Base-by-base conservation (phyloP, 2,797 vertebrate species). In the Falco novaeseelandiae region DNA sequence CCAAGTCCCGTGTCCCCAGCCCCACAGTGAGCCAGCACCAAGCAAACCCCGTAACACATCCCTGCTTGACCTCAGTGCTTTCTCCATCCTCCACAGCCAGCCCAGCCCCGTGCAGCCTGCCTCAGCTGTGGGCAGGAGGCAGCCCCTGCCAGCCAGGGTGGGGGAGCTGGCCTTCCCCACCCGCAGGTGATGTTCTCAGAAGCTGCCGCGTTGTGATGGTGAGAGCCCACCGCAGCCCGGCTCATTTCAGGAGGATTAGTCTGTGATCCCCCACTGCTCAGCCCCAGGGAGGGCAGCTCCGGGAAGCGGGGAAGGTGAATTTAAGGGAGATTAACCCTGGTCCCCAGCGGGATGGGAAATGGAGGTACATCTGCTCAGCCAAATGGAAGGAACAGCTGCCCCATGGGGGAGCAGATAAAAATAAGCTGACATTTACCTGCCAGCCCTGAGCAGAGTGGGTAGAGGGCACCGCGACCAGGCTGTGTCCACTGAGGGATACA, bases 341-440 rank as follows among this genome's bases (percentile, higher is more conserved):
- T 83, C 61, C 90, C 73, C 86, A 69, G 86, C 14, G 3, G 91
- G 86, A 85, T 51, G 42, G 83, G 92, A 95, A 97, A 95, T 55
- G 63, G 93, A 97, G 86, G 87, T 59, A 90, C 73, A 92, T 81
- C 91, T 93, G 86, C 76, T 95, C 77, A 84, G 85, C 90, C 1
- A 1, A 95, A 90, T 29, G 80, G 76, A 96, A 96, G 70, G 57
- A 97, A 92, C 70, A 89, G 71, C 83, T 0, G 1, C 70, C 49
- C 59, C 3, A 0, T 10, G 17, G 65, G 66, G 54, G 23, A 93
- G 20, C 65, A 49, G 93, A 67, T 93, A 95, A 97, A 97, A 96
- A 96, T 83, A 97, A 91, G 59, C 82, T 95, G 93, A 82, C 83
- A 96, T 96, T 94, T 96, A 95, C 90, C 92, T 95, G 87, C 25